Percentiles rank a stretch among this genome's conserved stretches.
These are phyloP conservation scores for Ochropleura leucogaster DNA, from an alignment of 2,888 invertebrate species.

Conservation along the genomic window DNA sequence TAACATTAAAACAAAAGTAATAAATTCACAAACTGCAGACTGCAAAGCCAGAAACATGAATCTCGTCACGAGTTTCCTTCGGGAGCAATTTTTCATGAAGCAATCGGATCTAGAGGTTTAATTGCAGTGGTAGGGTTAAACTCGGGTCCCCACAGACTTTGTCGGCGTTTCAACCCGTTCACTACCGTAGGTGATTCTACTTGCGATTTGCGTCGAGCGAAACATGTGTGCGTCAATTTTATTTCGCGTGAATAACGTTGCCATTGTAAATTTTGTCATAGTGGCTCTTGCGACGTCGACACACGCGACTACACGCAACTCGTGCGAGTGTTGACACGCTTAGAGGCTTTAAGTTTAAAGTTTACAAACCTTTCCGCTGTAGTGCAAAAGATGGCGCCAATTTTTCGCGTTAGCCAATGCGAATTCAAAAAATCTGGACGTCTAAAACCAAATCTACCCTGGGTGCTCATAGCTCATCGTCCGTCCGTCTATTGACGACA, in stretches of 20 bases:
- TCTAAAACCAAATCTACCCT: too few relatives aligned
- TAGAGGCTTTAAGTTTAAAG: too few relatives aligned
- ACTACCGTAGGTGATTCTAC: background rate
- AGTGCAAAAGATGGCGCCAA: too few relatives aligned
- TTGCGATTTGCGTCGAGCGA: background rate
- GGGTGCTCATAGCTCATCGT: too few relatives aligned
- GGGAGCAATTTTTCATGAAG: constrained; percentile 53
- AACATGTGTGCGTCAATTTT: background rate
- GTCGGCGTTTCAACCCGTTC: background rate
- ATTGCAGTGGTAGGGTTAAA: constrained; percentile 50
- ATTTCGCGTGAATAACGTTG: background rate
- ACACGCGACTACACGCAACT: too few relatives aligned
- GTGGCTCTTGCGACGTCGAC: too few relatives aligned
- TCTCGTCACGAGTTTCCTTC: constrained; percentile 35
- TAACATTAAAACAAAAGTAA: background rate
- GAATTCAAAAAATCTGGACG: too few relatives aligned
- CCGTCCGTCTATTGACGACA: too few relatives aligned
- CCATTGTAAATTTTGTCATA: background rate
- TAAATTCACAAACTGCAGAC: constrained; percentile 3
- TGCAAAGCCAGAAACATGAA: constrained; percentile 33
- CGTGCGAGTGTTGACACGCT: too few relatives aligned
- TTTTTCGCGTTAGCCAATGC: too few relatives aligned
- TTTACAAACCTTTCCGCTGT: too few relatives aligned
- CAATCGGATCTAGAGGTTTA: constrained; percentile 57
- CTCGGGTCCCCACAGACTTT: constrained; percentile 13